Conservation (phyloP, 37 sponge, comb jelly and placozoan genomes). For the Bolinopsis microptera region DNA sequence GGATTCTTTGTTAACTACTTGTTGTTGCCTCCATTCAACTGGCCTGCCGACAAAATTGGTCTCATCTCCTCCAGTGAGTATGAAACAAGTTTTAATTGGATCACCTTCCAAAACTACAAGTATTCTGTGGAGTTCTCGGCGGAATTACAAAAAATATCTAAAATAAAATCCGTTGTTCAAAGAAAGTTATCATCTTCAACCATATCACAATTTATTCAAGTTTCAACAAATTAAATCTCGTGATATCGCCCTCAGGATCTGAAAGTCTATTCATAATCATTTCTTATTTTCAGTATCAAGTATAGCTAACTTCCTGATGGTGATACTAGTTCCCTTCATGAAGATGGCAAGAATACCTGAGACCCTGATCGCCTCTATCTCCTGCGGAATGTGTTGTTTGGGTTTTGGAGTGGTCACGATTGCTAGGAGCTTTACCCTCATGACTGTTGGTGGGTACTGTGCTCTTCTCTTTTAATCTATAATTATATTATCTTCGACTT, state of each 20-base stretch:
- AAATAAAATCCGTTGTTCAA: too few relatives aligned
- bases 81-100: too few relatives aligned
- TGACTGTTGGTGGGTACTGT: not conserved
- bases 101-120: too few relatives aligned
- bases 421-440: slow-evolving; percentile 21
- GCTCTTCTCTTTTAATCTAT: too few relatives aligned
- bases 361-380: not conserved
- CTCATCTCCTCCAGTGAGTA: not conserved
- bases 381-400: not conserved
- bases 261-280: too few relatives aligned
- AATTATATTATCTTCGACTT: too few relatives aligned
- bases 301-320: slow-evolving; percentile 11
- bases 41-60: slow-evolving; percentile 20
- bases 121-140: too few relatives aligned
- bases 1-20: not conserved
- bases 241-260: too few relatives aligned
- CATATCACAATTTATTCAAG: too few relatives aligned
- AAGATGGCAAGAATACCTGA: slow-evolving; percentile 10
- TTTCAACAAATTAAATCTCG: too few relatives aligned
- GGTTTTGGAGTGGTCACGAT: slow-evolving; percentile 5
- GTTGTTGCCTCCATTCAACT: not conserved
- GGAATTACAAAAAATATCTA: not conserved
- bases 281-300: slow-evolving; percentile 21
- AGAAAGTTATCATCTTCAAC: too few relatives aligned
- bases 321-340: not conserved